phyloP scores from a whole-genome alignment of 1,140 invertebrate species.

The Macrotrachela quadricornifera region DNA sequence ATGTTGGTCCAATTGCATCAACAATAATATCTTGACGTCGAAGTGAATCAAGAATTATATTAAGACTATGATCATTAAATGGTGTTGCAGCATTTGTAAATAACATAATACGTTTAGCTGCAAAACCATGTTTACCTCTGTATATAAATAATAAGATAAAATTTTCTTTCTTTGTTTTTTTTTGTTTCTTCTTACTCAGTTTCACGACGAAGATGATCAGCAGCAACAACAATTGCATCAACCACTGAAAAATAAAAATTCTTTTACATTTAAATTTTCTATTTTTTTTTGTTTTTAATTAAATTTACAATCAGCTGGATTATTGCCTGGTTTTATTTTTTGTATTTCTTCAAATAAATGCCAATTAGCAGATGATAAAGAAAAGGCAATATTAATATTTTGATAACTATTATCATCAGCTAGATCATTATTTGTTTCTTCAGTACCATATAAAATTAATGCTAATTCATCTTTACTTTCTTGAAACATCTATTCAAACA shows the following conservation, averaged over 20 bases:
- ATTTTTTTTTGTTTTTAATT: neutral
- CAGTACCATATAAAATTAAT: slow-evolving; percentile 31
- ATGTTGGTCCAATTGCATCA: neutral
- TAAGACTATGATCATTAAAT: slow-evolving; percentile 17
- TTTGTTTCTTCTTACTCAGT: slow-evolving; percentile 30
- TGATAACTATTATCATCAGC: slow-evolving; percentile 25
- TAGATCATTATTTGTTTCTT: slow-evolving; percentile 30
- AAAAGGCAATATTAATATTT: slow-evolving; percentile 25
- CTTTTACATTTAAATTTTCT: neutral
- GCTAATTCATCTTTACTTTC: slow-evolving; percentile 34
- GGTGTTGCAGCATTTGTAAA: slow-evolving; percentile 25
- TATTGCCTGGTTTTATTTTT: slow-evolving; percentile 19
- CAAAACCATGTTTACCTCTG: slow-evolving; percentile 26
- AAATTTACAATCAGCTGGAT: slow-evolving; percentile 32
- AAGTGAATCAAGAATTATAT: no score
- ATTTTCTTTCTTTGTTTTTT: no score
- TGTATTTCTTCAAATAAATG: slow-evolving; percentile 29
- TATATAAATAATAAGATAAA: no score
- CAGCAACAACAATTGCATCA: slow-evolving; percentile 32
- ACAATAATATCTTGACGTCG: no score
- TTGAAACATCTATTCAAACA: slow-evolving; percentile 35
- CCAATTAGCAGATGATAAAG: slow-evolving; percentile 27
- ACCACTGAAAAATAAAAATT: slow-evolving; percentile 16
- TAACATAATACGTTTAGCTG: slow-evolving; percentile 23
- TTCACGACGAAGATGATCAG: slow-evolving; percentile 29